Conservation (phyloP, 2,113 vertebrate genomes). For the Genyomyrus donnyi region DNA sequence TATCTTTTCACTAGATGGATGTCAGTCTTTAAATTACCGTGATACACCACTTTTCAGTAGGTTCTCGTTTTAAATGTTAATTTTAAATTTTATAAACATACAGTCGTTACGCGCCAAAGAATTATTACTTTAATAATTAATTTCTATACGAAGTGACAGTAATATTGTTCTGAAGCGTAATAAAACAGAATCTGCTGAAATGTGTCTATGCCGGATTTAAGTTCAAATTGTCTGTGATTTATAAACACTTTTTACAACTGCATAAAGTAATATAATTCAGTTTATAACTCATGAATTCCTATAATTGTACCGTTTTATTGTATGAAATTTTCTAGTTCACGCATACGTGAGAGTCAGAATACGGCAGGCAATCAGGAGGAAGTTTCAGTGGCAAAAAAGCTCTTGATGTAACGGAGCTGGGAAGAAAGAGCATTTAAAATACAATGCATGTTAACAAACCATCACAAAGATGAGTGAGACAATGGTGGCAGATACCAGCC, state of each 20-base stretch:
- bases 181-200: background rate
- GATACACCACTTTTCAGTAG: background rate
- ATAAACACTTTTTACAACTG: background rate
- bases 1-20: background rate
- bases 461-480: constrained; percentile 38
- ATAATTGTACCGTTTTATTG: background rate
- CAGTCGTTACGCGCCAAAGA: background rate
- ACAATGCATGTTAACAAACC: constrained; percentile 30
- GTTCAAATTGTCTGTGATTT: background rate
- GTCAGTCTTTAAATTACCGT: background rate
- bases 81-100: background rate
- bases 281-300: background rate
- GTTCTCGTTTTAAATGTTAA: background rate
- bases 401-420: background rate
- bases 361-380: background rate
- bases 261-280: background rate
- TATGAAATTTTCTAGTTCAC: background rate
- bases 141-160: background rate
- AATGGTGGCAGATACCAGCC: constrained; percentile 46
- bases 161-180: background rate
- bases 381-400: background rate
- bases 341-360: background rate
- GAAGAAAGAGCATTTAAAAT: constrained; percentile 18
- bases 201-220: background rate
- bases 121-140: background rate